Percentiles rank a stretch among this genome's conserved stretches.
Conservation (phyloP, 2,888 invertebrate species). For the Apotomis capreana region DNA sequence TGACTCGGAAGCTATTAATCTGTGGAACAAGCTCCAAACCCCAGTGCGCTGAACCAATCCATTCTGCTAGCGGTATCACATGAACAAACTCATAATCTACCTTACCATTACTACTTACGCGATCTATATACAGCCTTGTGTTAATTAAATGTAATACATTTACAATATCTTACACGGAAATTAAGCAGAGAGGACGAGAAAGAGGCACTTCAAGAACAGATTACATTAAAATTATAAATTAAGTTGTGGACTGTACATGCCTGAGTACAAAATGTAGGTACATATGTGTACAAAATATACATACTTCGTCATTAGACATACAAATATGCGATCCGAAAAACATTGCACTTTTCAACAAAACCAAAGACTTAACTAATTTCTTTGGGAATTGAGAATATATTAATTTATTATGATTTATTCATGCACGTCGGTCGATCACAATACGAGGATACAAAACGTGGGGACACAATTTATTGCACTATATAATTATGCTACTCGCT, state of each 20-base stretch:
- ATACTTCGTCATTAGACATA: constrained; percentile 63
- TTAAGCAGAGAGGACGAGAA: constrained; percentile 71
- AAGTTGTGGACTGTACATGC: constrained; percentile 64
- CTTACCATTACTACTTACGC: constrained; percentile 61
- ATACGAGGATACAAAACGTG: constrained; percentile 52
- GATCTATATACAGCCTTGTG: constrained; percentile 72
- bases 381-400: constrained; percentile 73
- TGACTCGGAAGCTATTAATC: constrained; percentile 5
- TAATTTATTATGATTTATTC: constrained; percentile 65
- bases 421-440: constrained; percentile 63
- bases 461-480: constrained; percentile 75
- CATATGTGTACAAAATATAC: constrained; percentile 70
- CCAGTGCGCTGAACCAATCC: constrained; percentile 18
- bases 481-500: constrained; percentile 73
- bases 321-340: constrained; percentile 55
- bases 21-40: constrained; percentile 2
- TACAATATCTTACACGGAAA: constrained; percentile 78
- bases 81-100: constrained; percentile 57
- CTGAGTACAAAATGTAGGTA: constrained; percentile 50
- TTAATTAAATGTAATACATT: constrained; percentile 69
- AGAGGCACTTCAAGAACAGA: constrained; percentile 79
- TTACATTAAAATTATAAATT: constrained; percentile 64
- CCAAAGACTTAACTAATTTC: constrained; percentile 74
- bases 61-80: constrained; percentile 60
- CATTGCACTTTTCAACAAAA: constrained; percentile 70